Conservation (phyloP, 2,797 vertebrate genomes). For the Urocyon cinereoargenteus region DNA sequence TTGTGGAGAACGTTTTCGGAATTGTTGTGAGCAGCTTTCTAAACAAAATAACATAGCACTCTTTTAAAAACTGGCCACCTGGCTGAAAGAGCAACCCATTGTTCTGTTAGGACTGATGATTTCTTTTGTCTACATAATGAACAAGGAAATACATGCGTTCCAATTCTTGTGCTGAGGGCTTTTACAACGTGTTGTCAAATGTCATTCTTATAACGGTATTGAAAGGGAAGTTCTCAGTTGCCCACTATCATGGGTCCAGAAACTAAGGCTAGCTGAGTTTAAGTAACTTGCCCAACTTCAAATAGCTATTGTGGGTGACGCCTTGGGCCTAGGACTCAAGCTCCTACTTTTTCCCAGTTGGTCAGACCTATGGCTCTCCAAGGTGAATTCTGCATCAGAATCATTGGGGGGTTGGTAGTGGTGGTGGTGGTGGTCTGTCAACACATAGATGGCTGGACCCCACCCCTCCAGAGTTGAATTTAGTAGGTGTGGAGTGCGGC, state of each 20-base stretch:
- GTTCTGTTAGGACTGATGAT: conserved; percentile 13
- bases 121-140: background rate
- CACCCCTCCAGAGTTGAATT: background rate
- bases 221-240: background rate
- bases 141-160: background rate
- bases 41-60: conserved; percentile 82
- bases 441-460: background rate
- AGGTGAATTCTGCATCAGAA: background rate
- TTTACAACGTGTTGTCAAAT: background rate
- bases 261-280: background rate
- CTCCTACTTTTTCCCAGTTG: background rate
- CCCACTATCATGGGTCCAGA: background rate
- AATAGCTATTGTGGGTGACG: accelerated
- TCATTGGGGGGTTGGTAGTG: background rate
- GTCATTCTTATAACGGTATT: background rate
- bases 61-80: conserved; percentile 74
- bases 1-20: conserved; percentile 87
- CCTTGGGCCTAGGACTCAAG: too few relatives aligned
- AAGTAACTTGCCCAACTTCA: background rate
- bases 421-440: background rate
- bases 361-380: background rate
- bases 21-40: conserved; percentile 87
- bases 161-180: background rate
- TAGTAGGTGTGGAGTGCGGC: background rate
- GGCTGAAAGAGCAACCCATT: background rate